Base-by-base conservation (phyloP, 2,113 vertebrate species). In the Cacatua alba region DNA sequence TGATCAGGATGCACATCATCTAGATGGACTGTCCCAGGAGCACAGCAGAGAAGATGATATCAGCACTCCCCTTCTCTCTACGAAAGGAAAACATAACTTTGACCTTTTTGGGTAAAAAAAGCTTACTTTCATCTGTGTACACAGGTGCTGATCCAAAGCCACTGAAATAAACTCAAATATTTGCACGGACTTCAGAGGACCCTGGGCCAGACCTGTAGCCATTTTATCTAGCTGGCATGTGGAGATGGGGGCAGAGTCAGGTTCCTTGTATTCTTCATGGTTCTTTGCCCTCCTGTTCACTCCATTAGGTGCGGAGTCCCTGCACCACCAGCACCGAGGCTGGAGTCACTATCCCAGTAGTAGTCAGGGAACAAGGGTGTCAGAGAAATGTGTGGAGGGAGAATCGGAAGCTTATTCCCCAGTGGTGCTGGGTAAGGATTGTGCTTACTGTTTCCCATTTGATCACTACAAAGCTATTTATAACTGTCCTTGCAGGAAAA, bases 131-230 rank as follows among this genome's bases (percentile, higher is more conserved):
- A 11, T 63, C 52, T 91, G 65, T 95, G 86, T 92, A 86, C 86
- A 86, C 39, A 68, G 52, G 44, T 39, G 72, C 52, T 71, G 76
- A 71, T 60, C 80, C 86, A 90, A 93, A 93, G 65, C 31, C n/a
- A n/a, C 46, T 89, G 86, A 96, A 95, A 94, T 96, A 65, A 95
- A 79, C 37, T 76, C 94, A 96, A 97, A 96, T 96, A 94, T 96
- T 97, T 93, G 41, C 88, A 48, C 29, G 88, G 62, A 76, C 83
- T 96, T 92, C 82, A 91, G 79, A 82, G 90, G 19, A 86, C 90
- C 29, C 92, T 88, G 86, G 75, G 57, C 81, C 83, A 86, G 88
- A 68, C 13, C 65, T 68, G 17, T 29, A 81, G 52, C 19, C 25
- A 53, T 83, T 71, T 79, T 49, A 69, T 92, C 65, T 64, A 79